Evolutionary conservation across 2,797 vertebrate species (phyloP), one percentile per base, ranked within the genome.

Genomic region (Moxostoma hubbsi): DNA sequence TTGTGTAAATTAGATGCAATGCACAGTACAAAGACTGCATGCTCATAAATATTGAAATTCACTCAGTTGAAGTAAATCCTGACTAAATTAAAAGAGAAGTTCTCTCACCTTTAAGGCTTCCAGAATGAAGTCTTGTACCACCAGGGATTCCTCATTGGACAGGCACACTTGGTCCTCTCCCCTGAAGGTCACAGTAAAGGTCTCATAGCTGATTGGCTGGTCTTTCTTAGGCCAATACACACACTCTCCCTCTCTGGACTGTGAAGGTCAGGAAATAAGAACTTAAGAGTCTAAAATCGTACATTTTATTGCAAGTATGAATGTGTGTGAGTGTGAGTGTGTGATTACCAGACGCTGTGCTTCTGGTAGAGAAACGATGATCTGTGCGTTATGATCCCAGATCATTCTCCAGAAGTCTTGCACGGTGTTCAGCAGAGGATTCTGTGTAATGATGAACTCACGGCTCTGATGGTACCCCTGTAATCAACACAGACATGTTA

Each of bases 331-430:
- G 54, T 67, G 13, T 55, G 8, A 61, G 6, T 36, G 36, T 36
- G 36, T 36, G 36, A 36, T 36, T 87, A 98, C 97, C 94, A 94
- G 94, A 79, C 88, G 92, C 85, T 96, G 95, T 75, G 93, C 88
- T 77, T 97, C 96, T 53, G 94, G 94, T 87, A 99, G 93, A 90
- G 94, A 91, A 73, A 99, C 93, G 51, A 98, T 93, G 15, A 96
- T 90, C 86, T 96, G 95, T 13, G 95, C 90, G 63, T 95, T 95
- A 85, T 97, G 96, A 74, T 99, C 98, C 96, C 96, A 98, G 89
- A 98, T 94, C 96, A 98, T 96, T 72, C 94, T 96, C 98, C 98
- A 99, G 91, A 99, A 98, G 89, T 98, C 97, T 49, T 93, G 94
- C 82, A 95, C 95, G 0, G 97, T 99, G 86, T 95, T 95, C 80